Evolutionary conservation across 2,797 vertebrate genomes (phyloP), one percentile per base, ranked within the genome.

Genomic region (Masticophis lateralis): DNA sequence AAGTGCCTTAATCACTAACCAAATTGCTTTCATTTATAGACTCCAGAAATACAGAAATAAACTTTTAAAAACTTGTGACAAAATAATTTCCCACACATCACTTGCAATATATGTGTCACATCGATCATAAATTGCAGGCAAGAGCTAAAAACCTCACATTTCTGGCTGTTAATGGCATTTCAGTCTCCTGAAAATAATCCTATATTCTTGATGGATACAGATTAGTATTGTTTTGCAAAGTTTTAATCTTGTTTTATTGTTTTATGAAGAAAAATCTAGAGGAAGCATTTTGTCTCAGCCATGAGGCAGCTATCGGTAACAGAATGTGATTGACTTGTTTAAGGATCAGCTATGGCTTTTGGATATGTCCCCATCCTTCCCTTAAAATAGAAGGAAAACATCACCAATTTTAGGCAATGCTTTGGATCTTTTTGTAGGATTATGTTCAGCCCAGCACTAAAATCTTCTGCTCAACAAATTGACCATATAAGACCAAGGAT

Each of bases 11-110:
- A 74, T 74, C 7, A 18, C 7, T 74, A 74, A 37, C 16, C 69
- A 74, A 69, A 74, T 74, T 74, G 66, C 16, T 74, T 92, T 89
- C 94, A 74, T 90, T 95, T 88, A 87, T 92, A 28, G 61, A 87
- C 57, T 93, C 3, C 66, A 27, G 87, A 37, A 86, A 61, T 91
- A 88, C 28, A 95, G 93, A 95, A 93, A 88, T 22, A 10, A 92
- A 1, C 22, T 43, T 37, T 86, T 92, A 90, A 94, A 47, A 91
- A 91, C n/a, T 13, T 14, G 91, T 0, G 0, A 86, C 90, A 95
- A 88, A 95, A 14, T 0, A 0, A 93, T 96, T 95, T 93, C 37
- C 94, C 1, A 87, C 43, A 57, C 27, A 91, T 22, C 4, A 53
- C 2, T 6, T 89, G 0, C 43, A 83, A 83, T 83, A 83, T 83